These are phyloP conservation scores for Sesamia inferens DNA, from an alignment of 2,888 invertebrate genomes.

Conservation along the genomic window DNA sequence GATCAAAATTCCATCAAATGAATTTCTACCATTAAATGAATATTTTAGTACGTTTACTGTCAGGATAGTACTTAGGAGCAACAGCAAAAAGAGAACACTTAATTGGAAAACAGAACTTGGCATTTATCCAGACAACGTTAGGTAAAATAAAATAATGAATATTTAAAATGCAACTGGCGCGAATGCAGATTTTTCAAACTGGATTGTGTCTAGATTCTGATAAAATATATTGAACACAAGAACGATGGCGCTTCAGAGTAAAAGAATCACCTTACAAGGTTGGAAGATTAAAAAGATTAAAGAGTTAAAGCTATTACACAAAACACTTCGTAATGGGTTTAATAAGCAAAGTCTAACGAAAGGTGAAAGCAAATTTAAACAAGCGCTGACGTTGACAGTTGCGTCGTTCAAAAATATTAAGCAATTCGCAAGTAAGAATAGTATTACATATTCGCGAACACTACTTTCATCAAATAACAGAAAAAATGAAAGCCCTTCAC, in stretches of 20 bases:
- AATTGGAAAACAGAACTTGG: constrained; percentile 51
- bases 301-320: constrained; percentile 4
- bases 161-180: constrained; percentile 41
- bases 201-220: constrained; percentile 1
- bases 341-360: constrained; percentile 72
- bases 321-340: constrained; percentile 43
- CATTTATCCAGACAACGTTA: constrained; percentile 40
- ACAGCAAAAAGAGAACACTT: constrained; percentile 47
- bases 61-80: constrained; percentile 15
- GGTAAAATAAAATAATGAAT: constrained; percentile 45
- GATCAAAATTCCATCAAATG: constrained; percentile 25
- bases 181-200: constrained; percentile 23
- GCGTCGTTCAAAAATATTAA: constrained; percentile 83
- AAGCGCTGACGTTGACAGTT: constrained; percentile 79
- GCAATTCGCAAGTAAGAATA: constrained; percentile 78
- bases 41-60: constrained; percentile 24
- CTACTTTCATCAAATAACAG: constrained; percentile 76
- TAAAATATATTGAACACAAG: not conserved
- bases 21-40: constrained; percentile 26
- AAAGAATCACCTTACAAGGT: not conserved
- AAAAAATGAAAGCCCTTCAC: constrained; percentile 63
- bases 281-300: constrained; percentile 5
- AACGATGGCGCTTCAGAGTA: not conserved
- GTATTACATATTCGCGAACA: constrained; percentile 80
- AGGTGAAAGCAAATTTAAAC: constrained; percentile 82